Evolutionary conservation across 2,797 vertebrate species (phyloP).

Genomic region (Sylvia borin): DNA sequence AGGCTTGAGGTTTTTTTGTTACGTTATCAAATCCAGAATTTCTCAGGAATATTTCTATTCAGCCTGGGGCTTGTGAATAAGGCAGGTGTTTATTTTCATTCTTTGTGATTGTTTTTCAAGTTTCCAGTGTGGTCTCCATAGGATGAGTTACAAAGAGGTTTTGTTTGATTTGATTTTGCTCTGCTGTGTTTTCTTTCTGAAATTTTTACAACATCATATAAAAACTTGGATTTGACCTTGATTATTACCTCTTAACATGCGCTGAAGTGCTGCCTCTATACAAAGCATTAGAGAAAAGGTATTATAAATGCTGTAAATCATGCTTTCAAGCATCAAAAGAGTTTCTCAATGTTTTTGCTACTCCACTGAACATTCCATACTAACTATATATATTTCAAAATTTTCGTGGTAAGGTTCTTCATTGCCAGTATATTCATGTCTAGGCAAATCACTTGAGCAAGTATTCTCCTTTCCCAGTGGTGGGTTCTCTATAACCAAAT

Average conservation of each 20-base stretch:
- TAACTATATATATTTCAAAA: background rate
- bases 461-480: background rate
- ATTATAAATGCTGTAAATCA: background rate
- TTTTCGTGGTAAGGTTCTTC: background rate
- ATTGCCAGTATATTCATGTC: background rate
- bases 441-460: background rate
- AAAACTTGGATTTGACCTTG: background rate
- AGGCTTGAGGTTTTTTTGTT: background rate
- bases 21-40: background rate
- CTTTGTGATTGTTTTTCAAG: background rate
- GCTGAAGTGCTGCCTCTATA: background rate
- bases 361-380: background rate
- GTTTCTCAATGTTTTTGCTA: background rate
- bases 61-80: background rate
- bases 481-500: background rate
- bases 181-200: background rate
- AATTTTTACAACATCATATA: background rate
- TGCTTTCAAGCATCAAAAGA: background rate
- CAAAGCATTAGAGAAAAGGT: background rate
- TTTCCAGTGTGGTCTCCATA: background rate
- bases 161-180: background rate
- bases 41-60: background rate
- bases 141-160: background rate
- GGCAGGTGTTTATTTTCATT: background rate
- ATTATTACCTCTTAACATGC: background rate